Evolutionary conservation across 2,888 invertebrate species (phyloP).

Genomic region (Trypoxylon attenuatum): DNA sequence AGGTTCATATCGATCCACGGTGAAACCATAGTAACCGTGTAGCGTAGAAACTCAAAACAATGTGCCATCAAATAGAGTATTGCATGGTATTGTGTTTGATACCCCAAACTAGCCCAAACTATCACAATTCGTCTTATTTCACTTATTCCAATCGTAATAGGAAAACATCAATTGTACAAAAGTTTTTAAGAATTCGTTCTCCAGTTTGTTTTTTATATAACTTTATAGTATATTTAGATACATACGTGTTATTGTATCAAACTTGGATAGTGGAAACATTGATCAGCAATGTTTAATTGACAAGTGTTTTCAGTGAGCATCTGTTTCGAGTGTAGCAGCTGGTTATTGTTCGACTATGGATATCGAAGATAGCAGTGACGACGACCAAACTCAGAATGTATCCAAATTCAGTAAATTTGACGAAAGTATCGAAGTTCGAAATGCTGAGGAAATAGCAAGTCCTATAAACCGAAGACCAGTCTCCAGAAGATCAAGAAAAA

Average conservation of each 20-base stretch:
- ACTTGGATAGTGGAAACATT: no score
- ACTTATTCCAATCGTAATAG: no score
- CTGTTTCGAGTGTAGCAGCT: not conserved
- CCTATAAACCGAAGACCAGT: conserved; percentile 63
- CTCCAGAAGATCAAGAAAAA: conserved; percentile 39
- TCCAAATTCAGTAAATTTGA: conserved; percentile 73
- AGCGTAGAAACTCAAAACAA: conserved; percentile 14
- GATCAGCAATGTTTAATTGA: no score
- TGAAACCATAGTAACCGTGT: conserved; percentile 42
- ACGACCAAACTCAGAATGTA: conserved; percentile 57
- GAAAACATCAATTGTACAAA: no score
- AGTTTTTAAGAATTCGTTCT: no score
- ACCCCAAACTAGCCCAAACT: no score
- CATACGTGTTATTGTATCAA: no score
- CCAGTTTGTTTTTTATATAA: no score
- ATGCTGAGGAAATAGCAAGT: conserved; percentile 78
- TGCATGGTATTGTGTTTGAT: no score
- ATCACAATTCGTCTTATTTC: no score
- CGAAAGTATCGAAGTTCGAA: conserved; percentile 78
- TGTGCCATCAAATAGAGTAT: not conserved
- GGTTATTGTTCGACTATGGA: conserved; percentile 27
- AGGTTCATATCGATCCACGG: conserved; percentile 32
- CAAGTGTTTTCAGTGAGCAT: not conserved
- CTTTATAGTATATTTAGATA: no score
- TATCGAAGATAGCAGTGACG: conserved; percentile 46